A percentile compares a stretch with the other conserved stretches of the same genome.
Conservation (phyloP, 35 echinoderm and acorn worm species). For the Apostichopus japonicus region DNA sequence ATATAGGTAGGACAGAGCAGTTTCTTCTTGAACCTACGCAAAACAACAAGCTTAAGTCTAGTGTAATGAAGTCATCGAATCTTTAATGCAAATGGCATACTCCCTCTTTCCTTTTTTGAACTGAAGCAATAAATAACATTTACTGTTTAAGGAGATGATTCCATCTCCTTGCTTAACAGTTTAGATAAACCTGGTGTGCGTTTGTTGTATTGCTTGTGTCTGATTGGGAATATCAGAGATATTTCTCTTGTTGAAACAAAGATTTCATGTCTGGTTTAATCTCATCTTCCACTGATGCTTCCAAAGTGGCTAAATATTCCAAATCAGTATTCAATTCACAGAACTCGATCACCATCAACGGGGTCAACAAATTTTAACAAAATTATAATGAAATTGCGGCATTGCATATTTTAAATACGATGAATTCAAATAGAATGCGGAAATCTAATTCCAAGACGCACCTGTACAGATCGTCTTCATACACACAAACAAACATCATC, state of each 20-base stretch:
- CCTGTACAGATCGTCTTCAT: too few relatives aligned
- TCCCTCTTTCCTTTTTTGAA: too few relatives aligned
- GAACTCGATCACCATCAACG: background rate
- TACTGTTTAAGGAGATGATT: too few relatives aligned
- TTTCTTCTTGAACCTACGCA: too few relatives aligned
- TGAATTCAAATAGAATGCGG: background rate
- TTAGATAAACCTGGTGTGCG: conserved; percentile 73
- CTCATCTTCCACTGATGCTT: background rate
- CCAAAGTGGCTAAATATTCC: background rate
- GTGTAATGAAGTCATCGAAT: too few relatives aligned
- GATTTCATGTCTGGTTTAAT: conserved; percentile 10
- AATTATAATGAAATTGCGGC: background rate
- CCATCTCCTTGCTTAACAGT: conserved; percentile 8
- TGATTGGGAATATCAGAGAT: conserved; percentile 40
- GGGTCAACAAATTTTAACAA: background rate
- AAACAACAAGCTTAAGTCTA: too few relatives aligned
- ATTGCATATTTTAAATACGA: background rate
- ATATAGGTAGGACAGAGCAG: too few relatives aligned
- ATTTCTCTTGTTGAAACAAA: background rate
- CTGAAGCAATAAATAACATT: too few relatives aligned
- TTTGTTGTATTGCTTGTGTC: conserved; percentile 69
- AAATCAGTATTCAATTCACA: too few relatives aligned
- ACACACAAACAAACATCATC: too few relatives aligned
- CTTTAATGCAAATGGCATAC: too few relatives aligned
- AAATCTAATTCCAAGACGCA: too few relatives aligned